Evolutionary conservation across 2,888 invertebrate genomes (phyloP).

Genomic region (Lamellibrachia columna): DNA sequence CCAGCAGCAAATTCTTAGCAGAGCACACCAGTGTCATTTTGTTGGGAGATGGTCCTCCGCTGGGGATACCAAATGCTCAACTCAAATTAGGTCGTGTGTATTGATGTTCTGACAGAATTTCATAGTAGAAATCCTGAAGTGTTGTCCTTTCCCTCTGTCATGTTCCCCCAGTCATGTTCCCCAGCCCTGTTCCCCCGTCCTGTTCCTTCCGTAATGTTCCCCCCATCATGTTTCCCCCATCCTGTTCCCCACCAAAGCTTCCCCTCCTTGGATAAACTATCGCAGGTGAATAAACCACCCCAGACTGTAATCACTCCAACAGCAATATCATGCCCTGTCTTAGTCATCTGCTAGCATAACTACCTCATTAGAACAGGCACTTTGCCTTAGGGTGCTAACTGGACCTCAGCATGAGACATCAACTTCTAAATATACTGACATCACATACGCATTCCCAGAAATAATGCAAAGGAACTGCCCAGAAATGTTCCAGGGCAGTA

Average conservation of each 20-base stretch:
- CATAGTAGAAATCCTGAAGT: too few relatives aligned
- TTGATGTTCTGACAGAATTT: too few relatives aligned
- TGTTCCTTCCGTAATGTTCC: too few relatives aligned
- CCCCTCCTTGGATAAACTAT: not conserved
- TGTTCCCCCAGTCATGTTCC: too few relatives aligned
- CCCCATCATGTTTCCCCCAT: too few relatives aligned
- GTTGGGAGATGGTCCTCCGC: too few relatives aligned
- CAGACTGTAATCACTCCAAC: not conserved
- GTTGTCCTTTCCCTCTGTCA: too few relatives aligned
- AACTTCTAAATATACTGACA: not conserved
- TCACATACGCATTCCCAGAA: not conserved
- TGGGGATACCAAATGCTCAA: too few relatives aligned
- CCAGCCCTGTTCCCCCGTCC: too few relatives aligned
- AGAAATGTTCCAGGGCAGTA: not conserved
- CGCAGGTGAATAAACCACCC: not conserved
- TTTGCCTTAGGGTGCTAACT: not conserved
- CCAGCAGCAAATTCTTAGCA: too few relatives aligned
- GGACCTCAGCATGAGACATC: not conserved
- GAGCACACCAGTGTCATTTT: too few relatives aligned
- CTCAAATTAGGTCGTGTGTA: too few relatives aligned
- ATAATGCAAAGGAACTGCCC: not conserved
- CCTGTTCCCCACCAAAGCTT: not conserved
- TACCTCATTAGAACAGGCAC: not conserved
- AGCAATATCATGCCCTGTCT: not conserved
- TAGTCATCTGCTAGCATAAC: not conserved